Evolutionary conservation across 2,113 vertebrate species (phyloP).

Genomic region (Nothocercus nigrocapillus): DNA sequence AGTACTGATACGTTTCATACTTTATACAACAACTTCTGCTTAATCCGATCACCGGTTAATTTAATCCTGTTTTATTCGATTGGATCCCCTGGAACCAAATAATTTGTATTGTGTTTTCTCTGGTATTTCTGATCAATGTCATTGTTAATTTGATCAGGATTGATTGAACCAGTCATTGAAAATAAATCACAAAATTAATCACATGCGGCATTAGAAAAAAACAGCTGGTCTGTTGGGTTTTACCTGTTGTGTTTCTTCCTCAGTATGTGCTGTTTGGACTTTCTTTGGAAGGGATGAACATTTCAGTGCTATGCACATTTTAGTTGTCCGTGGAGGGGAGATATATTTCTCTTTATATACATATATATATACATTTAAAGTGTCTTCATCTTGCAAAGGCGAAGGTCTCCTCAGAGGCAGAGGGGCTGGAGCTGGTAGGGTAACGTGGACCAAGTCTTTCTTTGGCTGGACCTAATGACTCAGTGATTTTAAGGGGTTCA

Average conservation of each 20-base stretch:
- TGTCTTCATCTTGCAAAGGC: not conserved
- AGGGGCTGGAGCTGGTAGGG: not conserved
- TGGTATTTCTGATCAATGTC: slow-evolving; percentile 67
- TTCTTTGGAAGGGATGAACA: not conserved
- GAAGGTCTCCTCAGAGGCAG: not conserved
- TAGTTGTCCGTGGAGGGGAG: not conserved
- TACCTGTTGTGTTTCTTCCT: not conserved
- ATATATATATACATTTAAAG: not conserved
- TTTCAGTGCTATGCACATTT: not conserved
- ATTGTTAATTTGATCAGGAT: slow-evolving; percentile 64
- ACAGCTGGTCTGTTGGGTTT: not conserved
- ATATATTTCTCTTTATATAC: not conserved
- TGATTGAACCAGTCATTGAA: slow-evolving; percentile 65
- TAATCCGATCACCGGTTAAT: slow-evolving; percentile 62
- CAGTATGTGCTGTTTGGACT: not conserved
- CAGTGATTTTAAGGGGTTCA: not conserved
- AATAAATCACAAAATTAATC: slow-evolving; percentile 58
- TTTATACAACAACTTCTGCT: slow-evolving; percentile 43
- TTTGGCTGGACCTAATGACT: not conserved
- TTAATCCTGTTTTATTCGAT: slow-evolving; percentile 65
- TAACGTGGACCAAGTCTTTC: not conserved
- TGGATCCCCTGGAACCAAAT: slow-evolving; percentile 66
- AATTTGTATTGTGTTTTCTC: slow-evolving; percentile 54
- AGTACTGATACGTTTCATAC: slow-evolving; percentile 37
- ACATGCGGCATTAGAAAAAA: slow-evolving; percentile 33